Conservation (phyloP, 2,888 invertebrate genomes). For the Lycophotia porphyrea region DNA sequence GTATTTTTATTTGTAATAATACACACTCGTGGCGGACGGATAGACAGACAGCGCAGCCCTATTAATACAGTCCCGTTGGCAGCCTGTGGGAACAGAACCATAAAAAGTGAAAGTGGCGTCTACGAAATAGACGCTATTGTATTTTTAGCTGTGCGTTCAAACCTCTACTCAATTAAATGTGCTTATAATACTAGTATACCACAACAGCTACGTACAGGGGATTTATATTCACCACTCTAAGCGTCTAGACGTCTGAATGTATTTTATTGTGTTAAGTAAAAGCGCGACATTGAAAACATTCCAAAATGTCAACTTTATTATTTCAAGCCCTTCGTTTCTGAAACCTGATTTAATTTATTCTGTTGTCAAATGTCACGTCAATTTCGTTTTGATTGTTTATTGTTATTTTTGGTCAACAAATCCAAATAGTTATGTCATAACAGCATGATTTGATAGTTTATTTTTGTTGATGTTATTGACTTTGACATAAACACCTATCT, state of each 20-base stretch:
- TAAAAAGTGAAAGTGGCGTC: slow-evolving; percentile 2
- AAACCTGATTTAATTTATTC: slow-evolving; percentile 3
- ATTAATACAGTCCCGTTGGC: neutral
- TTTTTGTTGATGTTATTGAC: neutral
- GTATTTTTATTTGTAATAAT: too few species aligned
- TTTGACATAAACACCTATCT: neutral
- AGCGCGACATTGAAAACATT: slow-evolving; percentile 19
- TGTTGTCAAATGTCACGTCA: slow-evolving; percentile 8
- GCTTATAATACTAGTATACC: slow-evolving; percentile 3
- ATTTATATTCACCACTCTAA: slow-evolving; percentile 30
- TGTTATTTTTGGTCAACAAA: neutral
- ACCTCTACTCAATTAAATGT: slow-evolving; percentile 27
- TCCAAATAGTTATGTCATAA: neutral
- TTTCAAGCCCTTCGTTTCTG: slow-evolving; percentile 7
- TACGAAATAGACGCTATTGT: slow-evolving; percentile 18
- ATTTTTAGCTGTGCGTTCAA: neutral
- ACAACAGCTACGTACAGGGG: slow-evolving; percentile 1
- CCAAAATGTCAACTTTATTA: slow-evolving; percentile 13
- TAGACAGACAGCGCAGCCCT: neutral
- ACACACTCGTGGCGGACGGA: too few species aligned
- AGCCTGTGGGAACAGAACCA: neutral
- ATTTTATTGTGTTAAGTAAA: slow-evolving; percentile 18
- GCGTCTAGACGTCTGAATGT: slow-evolving; percentile 43
- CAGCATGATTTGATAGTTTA: neutral
- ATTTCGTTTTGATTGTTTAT: neutral